Evolutionary conservation across 2,797 vertebrate species (phyloP), one percentile per base, ranked within the genome.

Genomic region (Siniperca scherzeri): DNA sequence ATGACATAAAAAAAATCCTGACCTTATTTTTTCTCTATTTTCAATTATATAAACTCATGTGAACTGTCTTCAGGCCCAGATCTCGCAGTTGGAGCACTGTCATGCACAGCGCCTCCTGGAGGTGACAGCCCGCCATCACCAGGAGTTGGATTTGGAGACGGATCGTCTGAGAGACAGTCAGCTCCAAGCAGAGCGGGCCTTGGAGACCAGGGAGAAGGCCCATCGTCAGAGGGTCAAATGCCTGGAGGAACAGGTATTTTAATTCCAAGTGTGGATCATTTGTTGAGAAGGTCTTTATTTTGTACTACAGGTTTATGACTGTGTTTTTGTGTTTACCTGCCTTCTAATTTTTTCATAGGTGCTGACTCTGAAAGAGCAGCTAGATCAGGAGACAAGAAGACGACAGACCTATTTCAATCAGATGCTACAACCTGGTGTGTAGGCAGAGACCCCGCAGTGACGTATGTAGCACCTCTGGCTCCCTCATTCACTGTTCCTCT

Each of bases 211-310:
- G 2, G 94, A 96, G 87, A 93, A 90, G 84, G 93, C 93, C 42
- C 94, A 96, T 40, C 93, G 87, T 52, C 94, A 92, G 87, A 92
- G 87, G 77, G 93, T 95, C 66, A 95, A 87, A 83, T 93, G 92
- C 62, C 91, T 95, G 56, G 96, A 97, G 76, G 93, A 96, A 16
- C 96, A 97, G 96, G 96, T 96, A 89, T 74, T 36, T 38, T 7
- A 50, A 17, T 27, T 70, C 53, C 27, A 40, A 38, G 16, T 65
- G 36, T 77, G 19, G 2, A 48, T 53, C 10, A 38, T 70, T 44
- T 56, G 22, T 67, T 44, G 12, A 8, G 5, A 67, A 30, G 10
- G 12, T 44, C 8, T 9, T 57, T 6, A 22, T 60, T 36, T 38
- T 50, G 25, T 46, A 11, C 13, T 5, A 0, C 12, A 55, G 10